A percentile compares a stretch with the other conserved stretches of the same genome.
phyloP scores from a whole-genome alignment of 53 echinoderm and acorn worm genomes.

The Zoroaster sp. region DNA sequence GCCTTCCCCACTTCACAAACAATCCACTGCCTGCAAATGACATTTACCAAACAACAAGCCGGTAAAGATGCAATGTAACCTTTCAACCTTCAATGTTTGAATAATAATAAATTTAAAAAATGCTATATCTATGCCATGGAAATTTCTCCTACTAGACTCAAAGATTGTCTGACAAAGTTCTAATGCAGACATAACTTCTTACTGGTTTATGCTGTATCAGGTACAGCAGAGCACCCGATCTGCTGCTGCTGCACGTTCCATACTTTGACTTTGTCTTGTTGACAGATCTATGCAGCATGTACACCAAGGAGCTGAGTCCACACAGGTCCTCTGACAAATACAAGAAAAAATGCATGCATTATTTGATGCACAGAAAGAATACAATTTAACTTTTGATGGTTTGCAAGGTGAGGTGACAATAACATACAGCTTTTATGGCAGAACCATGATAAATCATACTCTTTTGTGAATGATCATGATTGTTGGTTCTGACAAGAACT shows the following conservation, averaged over 20 bases:
- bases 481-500: not conserved
- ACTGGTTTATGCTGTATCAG: slow-evolving; percentile 18
- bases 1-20: not conserved
- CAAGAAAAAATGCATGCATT: not conserved
- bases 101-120: not conserved
- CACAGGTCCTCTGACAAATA: not conserved
- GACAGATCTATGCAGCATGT: not conserved
- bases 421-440: not conserved
- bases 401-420: not conserved
- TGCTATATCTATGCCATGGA: not conserved
- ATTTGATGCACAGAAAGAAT: too few species aligned
- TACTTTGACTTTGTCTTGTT: not conserved
- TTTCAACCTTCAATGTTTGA: not conserved
- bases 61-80: too few species aligned
- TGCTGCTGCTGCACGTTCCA: not conserved
- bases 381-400: too few species aligned
- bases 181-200: not conserved
- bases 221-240: not conserved
- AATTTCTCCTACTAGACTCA: not conserved
- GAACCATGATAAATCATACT: too few species aligned
- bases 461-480: too few species aligned
- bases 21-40: not conserved
- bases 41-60: not conserved
- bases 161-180: not conserved
- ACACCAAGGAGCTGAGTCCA: not conserved